Conservation (phyloP, 2,888 invertebrate genomes). For the Polyploca ridens region DNA sequence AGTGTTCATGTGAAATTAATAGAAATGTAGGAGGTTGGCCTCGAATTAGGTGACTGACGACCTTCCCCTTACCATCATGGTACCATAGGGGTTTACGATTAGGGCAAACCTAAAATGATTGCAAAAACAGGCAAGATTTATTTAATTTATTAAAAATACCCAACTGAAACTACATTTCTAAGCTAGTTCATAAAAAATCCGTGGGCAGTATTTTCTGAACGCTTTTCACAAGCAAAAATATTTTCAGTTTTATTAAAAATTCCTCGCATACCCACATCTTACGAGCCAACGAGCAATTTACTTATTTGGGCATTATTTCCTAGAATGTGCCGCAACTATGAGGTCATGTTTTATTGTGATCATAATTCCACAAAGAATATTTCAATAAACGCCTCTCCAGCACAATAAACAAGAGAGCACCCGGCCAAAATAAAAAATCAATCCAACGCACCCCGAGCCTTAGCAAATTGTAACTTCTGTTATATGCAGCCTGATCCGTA, state of each 20-base stretch:
- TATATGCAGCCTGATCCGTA: slow-evolving; percentile 39
- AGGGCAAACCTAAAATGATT: too few species aligned
- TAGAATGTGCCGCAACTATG: slow-evolving; percentile 4
- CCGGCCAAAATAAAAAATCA: slow-evolving; percentile 24
- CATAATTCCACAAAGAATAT: slow-evolving; percentile 45
- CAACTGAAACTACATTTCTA: background rate
- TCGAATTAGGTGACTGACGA: too few species aligned
- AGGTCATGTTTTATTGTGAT: slow-evolving; percentile 32
- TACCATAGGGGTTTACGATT: too few species aligned
- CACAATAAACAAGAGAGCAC: slow-evolving; percentile 29
- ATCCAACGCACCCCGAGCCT: slow-evolving; percentile 21
- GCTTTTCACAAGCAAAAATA: background rate
- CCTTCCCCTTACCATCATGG: too few species aligned
- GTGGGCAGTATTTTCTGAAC: background rate
- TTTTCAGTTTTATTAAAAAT: slow-evolving; percentile 5
- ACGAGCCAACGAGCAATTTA: background rate
- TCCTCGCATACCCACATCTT: background rate
- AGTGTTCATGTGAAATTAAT: background rate
- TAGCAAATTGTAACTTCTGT: slow-evolving; percentile 28
- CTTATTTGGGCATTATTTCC: background rate
- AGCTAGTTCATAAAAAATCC: background rate
- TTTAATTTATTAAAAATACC: background rate
- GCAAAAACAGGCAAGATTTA: too few species aligned
- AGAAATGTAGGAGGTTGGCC: background rate
- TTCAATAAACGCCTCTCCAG: slow-evolving; percentile 31